These are phyloP conservation scores for Typhlichthys subterraneus DNA, from an alignment of 2,797 vertebrate species.

Conservation along the genomic window DNA sequence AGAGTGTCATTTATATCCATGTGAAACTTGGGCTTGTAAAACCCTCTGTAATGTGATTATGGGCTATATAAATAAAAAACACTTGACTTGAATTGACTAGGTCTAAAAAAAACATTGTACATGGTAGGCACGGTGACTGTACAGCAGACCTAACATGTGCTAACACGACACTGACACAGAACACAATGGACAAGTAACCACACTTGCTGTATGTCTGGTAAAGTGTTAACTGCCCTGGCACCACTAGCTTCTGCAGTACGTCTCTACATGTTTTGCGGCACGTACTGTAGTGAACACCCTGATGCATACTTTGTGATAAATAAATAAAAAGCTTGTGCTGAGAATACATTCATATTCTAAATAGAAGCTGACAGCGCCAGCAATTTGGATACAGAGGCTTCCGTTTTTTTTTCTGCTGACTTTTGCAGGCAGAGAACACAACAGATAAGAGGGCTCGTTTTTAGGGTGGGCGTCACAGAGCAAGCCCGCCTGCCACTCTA, in stretches of 20 bases:
- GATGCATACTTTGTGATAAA: conserved; percentile 67
- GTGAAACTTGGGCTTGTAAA: too few species aligned
- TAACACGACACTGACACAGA: conserved; percentile 55
- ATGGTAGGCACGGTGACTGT: conserved; percentile 3
- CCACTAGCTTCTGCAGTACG: conserved; percentile 47
- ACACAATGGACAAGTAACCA: conserved; percentile 51
- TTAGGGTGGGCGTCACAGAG: conserved; percentile 28
- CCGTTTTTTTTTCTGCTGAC: conserved; percentile 60
- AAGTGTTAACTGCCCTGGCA: conserved; percentile 72
- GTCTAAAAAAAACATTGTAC: conserved; percentile 3
- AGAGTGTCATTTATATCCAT: too few species aligned
- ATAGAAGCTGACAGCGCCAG: conserved; percentile 69
- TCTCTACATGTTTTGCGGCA: conserved; percentile 56
- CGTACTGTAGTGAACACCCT: conserved; percentile 44
- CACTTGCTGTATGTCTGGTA: conserved; percentile 39
- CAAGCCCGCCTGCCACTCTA: conserved; percentile 48
- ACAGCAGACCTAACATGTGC: background rate
- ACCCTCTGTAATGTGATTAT: too few species aligned
- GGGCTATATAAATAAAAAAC: too few species aligned
- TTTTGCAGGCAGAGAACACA: conserved; percentile 41
- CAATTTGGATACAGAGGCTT: conserved; percentile 50
- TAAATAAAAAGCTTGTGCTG: conserved; percentile 68
- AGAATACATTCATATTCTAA: conserved; percentile 64
- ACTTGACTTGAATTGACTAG: too few species aligned
- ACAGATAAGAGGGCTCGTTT: conserved; percentile 40